Evolutionary conservation across 2,113 vertebrate genomes (phyloP), one percentile per base, ranked within the genome.

Genomic region (Trogon melanurus): DNA sequence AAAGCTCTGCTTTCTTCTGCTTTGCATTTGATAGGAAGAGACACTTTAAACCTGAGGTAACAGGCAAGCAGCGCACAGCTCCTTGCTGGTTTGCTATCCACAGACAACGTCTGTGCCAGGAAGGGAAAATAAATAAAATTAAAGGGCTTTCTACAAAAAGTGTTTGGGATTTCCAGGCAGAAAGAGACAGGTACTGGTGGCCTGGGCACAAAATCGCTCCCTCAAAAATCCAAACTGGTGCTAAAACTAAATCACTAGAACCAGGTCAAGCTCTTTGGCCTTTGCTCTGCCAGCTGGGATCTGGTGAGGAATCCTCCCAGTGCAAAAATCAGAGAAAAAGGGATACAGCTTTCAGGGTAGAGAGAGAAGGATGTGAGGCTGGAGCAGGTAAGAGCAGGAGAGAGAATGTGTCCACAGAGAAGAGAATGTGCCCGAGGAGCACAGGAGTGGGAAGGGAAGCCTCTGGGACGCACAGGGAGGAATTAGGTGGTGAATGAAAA

Each of bases 11-110:
- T 89, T 67, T 71, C 86, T 91, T 72, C 93, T 95, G 91, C 85
- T 96, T 82, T 91, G 83, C 94, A 64, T 95, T 81, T 96, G 93
- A 96, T 94, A 70, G 92, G 88, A 94, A 97, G 89, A 95, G 96
- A 96, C 91, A 91, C 85, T 91, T 86, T 18, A 93, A 95, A 96
- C 95, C 92, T 27, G 93, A 95, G 96, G 96, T 93, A 95, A 97
- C 30, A 83, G 93, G 95, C 93, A 78, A 85, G 85, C 81, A 44
- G 95, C 74, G 19, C 95, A 65, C 82, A 88, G 93, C 95, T 94
- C 88, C 85, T 71, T 6, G 64, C 93, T 94, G 85, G 54, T 58
- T 83, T 32, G 27, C 85, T 72, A 76, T 57, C 93, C 79, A 18
- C 71, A 90, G 89, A 79, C 65, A 2, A 80, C 36, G 81, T 16